Percentiles rank a stretch among this genome's conserved stretches.
phyloP scores from a whole-genome alignment of 2,888 invertebrate species.

The Rhagonycha fulva region DNA sequence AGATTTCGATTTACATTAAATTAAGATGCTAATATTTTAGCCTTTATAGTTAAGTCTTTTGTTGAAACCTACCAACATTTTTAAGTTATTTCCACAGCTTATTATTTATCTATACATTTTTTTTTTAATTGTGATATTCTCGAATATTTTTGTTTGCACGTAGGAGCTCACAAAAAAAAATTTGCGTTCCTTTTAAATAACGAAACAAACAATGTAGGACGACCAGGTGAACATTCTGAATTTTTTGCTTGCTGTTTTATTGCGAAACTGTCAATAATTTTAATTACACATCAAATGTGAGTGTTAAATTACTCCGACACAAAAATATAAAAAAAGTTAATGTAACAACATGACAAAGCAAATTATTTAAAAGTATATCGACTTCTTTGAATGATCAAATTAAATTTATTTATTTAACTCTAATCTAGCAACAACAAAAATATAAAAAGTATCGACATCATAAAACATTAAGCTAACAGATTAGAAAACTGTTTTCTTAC shows the following conservation, averaged over 20 bases:
- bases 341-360: not conserved
- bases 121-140: too few species aligned
- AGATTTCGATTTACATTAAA: too few species aligned
- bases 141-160: too few species aligned
- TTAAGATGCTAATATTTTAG: too few species aligned
- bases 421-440: not conserved
- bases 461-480: not conserved
- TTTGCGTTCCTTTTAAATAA: not conserved
- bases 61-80: too few species aligned
- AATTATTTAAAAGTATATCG: not conserved
- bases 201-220: not conserved
- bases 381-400: not conserved
- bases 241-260: not conserved
- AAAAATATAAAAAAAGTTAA: not conserved
- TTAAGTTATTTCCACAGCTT: too few species aligned
- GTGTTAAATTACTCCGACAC: not conserved
- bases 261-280: not conserved
- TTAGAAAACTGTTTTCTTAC: not conserved
- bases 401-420: not conserved
- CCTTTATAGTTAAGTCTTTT: too few species aligned
- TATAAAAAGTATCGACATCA: not conserved
- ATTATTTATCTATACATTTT: too few species aligned
- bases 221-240: not conserved
- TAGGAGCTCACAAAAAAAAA: not conserved
- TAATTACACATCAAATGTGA: not conserved